Conservation (phyloP, 1,140 invertebrate species). For the Lepidotrigona ventralis region DNA sequence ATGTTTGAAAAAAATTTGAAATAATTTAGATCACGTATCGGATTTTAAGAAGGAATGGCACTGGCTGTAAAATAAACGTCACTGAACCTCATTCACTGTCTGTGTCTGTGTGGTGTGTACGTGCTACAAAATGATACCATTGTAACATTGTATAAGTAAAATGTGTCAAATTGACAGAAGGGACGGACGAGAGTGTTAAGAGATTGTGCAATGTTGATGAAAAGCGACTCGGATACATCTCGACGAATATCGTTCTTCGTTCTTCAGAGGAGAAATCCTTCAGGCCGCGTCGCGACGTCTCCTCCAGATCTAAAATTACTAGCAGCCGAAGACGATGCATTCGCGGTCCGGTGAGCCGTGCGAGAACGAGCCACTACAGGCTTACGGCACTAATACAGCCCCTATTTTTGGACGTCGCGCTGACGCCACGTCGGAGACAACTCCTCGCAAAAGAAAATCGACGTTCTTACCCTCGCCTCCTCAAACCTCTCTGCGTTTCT, state of each 20-base stretch:
- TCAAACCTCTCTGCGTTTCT: not conserved
- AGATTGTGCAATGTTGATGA: not conserved
- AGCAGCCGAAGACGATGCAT: slow-evolving; percentile 64
- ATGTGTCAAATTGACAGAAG: too few relatives aligned
- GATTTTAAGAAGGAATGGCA: too few relatives aligned
- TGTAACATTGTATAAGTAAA: too few relatives aligned
- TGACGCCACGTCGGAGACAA: slow-evolving; percentile 47
- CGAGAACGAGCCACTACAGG: slow-evolving; percentile 59
- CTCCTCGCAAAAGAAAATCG: slow-evolving; percentile 47
- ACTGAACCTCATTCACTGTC: too few relatives aligned
- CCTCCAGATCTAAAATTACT: slow-evolving; percentile 65
- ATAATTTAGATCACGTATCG: too few relatives aligned
- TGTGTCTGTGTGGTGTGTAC: too few relatives aligned
- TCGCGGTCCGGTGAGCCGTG: slow-evolving; percentile 60
- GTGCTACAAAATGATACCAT: too few relatives aligned
- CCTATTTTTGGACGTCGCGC: slow-evolving; percentile 60
- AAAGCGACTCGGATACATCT: not conserved
- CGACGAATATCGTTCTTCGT: not conserved
- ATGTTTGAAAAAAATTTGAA: too few relatives aligned
- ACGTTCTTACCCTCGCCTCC: not conserved
- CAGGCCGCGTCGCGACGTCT: slow-evolving; percentile 50
- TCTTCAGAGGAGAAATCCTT: slow-evolving; percentile 33
- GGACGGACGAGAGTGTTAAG: not conserved
- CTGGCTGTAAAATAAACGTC: too few relatives aligned
- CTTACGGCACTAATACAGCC: slow-evolving; percentile 59